Conservation (phyloP, 2,797 vertebrate genomes). For the Chaunax sp. region DNA sequence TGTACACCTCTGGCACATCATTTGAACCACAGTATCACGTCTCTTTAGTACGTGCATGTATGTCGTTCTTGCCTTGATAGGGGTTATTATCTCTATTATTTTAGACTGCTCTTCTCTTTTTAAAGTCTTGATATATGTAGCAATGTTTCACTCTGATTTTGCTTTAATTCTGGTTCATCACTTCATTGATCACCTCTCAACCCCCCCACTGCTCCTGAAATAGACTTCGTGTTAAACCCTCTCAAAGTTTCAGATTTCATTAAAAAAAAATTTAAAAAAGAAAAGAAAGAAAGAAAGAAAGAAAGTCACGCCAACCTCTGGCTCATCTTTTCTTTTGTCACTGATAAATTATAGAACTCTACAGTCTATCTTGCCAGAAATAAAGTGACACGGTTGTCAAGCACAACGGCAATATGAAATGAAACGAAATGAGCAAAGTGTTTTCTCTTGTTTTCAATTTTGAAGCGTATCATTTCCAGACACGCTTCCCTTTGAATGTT, state of each 20-base stretch:
- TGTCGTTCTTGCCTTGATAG: constrained; percentile 27
- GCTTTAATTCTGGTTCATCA: constrained; percentile 25
- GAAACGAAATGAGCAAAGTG: constrained; percentile 1
- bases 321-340: constrained; percentile 10
- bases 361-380: constrained; percentile 28
- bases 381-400: constrained; percentile 37
- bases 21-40: constrained; percentile 43
- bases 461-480: constrained; percentile 5
- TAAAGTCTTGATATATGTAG: constrained; percentile 35
- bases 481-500: constrained; percentile 24
- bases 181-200: background rate
- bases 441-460: constrained; percentile 15
- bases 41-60: background rate
- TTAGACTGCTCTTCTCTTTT: background rate
- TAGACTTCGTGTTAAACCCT: constrained; percentile 11
- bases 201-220: constrained; percentile 19
- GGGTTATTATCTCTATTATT: constrained; percentile 43
- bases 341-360: constrained; percentile 41
- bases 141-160: constrained; percentile 11
- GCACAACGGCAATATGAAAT: constrained; percentile 3
- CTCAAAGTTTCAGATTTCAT: constrained; percentile 10
- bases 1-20: background rate
- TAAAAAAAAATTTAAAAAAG: no score
- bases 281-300: no score
- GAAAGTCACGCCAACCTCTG: background rate